A percentile compares a stretch with the other conserved stretches of the same genome.
These are phyloP conservation scores for Delia radicum DNA, from an alignment of 1,140 invertebrate genomes.

Conservation along the genomic window DNA sequence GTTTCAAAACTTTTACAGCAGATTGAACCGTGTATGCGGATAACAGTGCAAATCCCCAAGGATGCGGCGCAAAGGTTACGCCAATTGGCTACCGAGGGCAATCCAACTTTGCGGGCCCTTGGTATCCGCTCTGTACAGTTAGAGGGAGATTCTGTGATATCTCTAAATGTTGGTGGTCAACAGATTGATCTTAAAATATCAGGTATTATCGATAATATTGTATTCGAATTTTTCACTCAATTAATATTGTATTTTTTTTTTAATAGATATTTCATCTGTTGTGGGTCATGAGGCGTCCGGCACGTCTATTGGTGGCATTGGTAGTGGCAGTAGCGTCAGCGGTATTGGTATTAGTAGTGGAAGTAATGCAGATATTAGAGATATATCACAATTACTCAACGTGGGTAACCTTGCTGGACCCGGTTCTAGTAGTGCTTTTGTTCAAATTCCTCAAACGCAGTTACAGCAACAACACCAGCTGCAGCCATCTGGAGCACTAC, in stretches of 20 bases:
- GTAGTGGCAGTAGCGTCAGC: background rate
- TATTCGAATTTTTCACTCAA: background rate
- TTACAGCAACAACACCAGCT: slow-evolving; percentile 31
- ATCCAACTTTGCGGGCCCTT: slow-evolving; percentile 80
- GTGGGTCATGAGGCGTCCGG: slow-evolving; percentile 44
- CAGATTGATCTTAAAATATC: slow-evolving; percentile 70
- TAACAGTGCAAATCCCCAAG: slow-evolving; percentile 93
- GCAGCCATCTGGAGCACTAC: no score
- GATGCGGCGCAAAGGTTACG: slow-evolving; percentile 88
- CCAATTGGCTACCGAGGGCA: slow-evolving; percentile 86
- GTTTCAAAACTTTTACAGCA: slow-evolving; percentile 55
- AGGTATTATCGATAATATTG: slow-evolving; percentile 50
- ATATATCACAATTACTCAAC: slow-evolving; percentile 32
- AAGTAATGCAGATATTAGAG: slow-evolving; percentile 27
- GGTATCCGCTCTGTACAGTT: slow-evolving; percentile 95
- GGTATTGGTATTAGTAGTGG: background rate
- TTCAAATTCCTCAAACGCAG: slow-evolving; percentile 37
- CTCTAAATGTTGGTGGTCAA: slow-evolving; percentile 76
- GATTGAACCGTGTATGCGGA: slow-evolving; percentile 95
- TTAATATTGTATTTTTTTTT: slow-evolving; percentile 3
- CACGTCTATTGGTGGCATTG: slow-evolving; percentile 43
- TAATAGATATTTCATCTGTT: slow-evolving; percentile 25
- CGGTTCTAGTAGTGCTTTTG: slow-evolving; percentile 8
- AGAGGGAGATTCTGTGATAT: slow-evolving; percentile 93
- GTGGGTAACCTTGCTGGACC: slow-evolving; percentile 30